Percentiles rank a stretch among this genome's conserved stretches.
Evolutionary conservation across 1,140 invertebrate genomes (phyloP).

Genomic region (Andrena cerasifolii): DNA sequence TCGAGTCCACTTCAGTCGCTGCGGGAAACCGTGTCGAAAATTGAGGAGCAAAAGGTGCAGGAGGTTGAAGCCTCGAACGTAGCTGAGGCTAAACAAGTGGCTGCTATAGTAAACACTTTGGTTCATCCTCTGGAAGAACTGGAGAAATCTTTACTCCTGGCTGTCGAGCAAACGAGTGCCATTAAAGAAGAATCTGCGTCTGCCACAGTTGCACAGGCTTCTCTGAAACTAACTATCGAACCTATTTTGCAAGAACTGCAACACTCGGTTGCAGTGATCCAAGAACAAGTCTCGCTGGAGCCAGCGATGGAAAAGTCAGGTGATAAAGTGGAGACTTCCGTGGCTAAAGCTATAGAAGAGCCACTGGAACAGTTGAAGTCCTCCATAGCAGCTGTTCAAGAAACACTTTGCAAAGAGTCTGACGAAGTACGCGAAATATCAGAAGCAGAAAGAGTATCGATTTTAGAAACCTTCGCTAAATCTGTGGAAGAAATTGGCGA

Average conservation of each 20-base stretch:
- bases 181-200: not conserved
- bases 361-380: slow-evolving; percentile 46
- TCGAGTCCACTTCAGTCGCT: not conserved
- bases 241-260: slow-evolving; percentile 34
- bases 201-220: not conserved
- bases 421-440: not conserved
- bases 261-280: slow-evolving; percentile 26
- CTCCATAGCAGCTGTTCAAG: slow-evolving; percentile 34
- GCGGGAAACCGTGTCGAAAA: not conserved
- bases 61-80: not conserved
- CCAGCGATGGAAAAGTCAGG: not conserved
- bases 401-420: not conserved
- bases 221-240: not conserved
- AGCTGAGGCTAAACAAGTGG: not conserved
- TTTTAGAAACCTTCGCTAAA: slow-evolving; percentile 37
- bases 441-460: not conserved
- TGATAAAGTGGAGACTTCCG: not conserved
- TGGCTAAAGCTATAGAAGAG: slow-evolving; percentile 4
- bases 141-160: slow-evolving; percentile 4
- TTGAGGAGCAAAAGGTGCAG: slow-evolving; percentile 8
- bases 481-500: slow-evolving; percentile 45
- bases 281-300: not conserved
- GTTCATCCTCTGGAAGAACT: slow-evolving; percentile 29
- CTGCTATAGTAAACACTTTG: not conserved
- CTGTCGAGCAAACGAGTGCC: slow-evolving; percentile 5